Base-by-base conservation (phyloP, 2,113 vertebrate genomes). In the Verasper variegatus region DNA sequence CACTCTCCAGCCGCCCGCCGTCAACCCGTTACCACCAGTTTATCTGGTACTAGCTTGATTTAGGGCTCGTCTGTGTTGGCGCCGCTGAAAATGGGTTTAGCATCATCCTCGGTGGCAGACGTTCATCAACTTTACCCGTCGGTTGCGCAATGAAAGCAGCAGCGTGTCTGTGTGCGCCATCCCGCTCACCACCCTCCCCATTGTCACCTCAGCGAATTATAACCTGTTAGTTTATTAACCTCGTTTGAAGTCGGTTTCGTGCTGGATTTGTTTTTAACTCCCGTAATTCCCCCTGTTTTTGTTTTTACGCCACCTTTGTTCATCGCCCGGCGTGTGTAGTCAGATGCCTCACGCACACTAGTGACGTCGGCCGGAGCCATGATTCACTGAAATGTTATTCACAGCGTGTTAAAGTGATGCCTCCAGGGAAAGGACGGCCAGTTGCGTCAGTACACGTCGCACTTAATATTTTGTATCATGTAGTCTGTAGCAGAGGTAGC, bases 381-480 rank as follows among this genome's bases (percentile, higher is more conserved):
- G 80, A 89, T 55, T 31, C 79, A 89, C 21, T 1, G 20, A 23
- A n/a, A 55, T 15, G 20, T 76, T 80, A 83, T 23, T 86, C 63
- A 83, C 42, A 24, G 0, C 64, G 45, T 24, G 52, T 2, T 18
- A 4, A 55, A 35, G 4, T 3, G 1, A 45, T 20, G 26, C 6
- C 1, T 9, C 9, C 1, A 6, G 18, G 23, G 60, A 6, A 12
- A 13, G 78, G 9, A 51, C 5, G 15, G 2, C 0, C 17, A 2
- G 13, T 54, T 73, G 0, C 45, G n/a, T 18, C 4, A 65, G 1
- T 47, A n/a, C 45, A 40, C 10, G 0, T 17, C 51, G 31, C 11
- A 54, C 37, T 24, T 24, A 3, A 42, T 12, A 42, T 42, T 13
- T 12, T 0, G 12, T 12, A 11, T 42, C 40, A 42, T 42, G 40